These are phyloP conservation scores for Lissonota sp. DNA, from an alignment of 2,888 invertebrate species.

Conservation along the genomic window DNA sequence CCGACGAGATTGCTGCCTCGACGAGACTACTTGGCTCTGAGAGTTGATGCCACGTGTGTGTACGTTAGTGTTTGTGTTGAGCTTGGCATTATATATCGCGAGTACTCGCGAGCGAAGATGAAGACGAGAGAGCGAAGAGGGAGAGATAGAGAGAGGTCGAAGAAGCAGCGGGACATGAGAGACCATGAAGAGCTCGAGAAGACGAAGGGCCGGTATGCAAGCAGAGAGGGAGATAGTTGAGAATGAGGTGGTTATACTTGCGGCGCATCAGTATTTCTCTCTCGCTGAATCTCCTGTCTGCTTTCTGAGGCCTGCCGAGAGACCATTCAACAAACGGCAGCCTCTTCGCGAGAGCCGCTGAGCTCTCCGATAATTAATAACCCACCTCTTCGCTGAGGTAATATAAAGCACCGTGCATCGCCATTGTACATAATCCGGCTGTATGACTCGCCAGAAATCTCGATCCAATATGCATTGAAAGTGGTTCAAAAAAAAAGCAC, in stretches of 20 bases:
- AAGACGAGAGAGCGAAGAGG: constrained; percentile 24
- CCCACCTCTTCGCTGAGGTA: constrained; percentile 73
- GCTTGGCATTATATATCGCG: constrained; percentile 1
- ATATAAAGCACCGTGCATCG: constrained; percentile 2
- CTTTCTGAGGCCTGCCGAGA: constrained; percentile 40
- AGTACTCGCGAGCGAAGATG: constrained; percentile 17
- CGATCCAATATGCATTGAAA: not conserved
- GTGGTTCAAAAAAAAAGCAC: too few relatives aligned
- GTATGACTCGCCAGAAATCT: not conserved
- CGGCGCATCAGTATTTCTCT: constrained; percentile 10
- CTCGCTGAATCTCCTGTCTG: constrained; percentile 5
- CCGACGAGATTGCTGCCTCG: constrained; percentile 48
- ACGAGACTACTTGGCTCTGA: constrained; percentile 50
- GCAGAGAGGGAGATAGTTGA: constrained; percentile 2
- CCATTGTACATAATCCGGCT: constrained; percentile 68
- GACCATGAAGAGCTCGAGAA: constrained; percentile 37
- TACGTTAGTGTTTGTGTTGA: not conserved
- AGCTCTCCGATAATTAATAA: constrained; percentile 76
- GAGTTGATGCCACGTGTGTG: constrained; percentile 29
- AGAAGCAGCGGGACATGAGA: constrained; percentile 44
- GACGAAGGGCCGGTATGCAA: constrained; percentile 25
- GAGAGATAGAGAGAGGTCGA: constrained; percentile 54
- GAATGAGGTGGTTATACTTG: constrained; percentile 30
- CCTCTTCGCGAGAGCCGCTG: constrained; percentile 35
- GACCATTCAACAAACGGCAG: constrained; percentile 53